Base-by-base conservation (phyloP, 2,113 vertebrate species). In the Larimichthys polyactis region DNA sequence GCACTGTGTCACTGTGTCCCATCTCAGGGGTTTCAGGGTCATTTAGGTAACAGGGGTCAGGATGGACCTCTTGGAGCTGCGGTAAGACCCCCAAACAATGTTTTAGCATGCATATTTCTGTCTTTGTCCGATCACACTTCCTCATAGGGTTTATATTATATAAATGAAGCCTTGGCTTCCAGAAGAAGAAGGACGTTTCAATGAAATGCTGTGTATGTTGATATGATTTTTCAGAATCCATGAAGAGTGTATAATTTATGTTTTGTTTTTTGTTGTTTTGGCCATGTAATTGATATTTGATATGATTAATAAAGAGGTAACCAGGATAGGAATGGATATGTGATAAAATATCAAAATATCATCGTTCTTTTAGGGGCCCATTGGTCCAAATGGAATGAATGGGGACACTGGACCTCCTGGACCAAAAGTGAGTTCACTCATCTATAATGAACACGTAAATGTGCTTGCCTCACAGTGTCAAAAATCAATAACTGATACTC, bases 11-110 rank as follows among this genome's bases (percentile, higher is more conserved):
- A 60, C 24, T 88, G 44, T 79, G 17, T 88, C 5, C 57, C 4
- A 24, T 66, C 68, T 55, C 66, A 96, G 95, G 95, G 95, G 27
- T 79, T 88, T 58, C 82, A 87, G 44, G 94, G 95, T 73, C 71
- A 68, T 73, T 43, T 70, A 17, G 95, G 94, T 32, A 90, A 69
- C 73, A 90, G 64, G 11, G 95, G 95, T 20, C 89, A 86, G n/a
- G 93, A 95, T 65, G 95, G 95, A 59, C 55, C 44, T 73, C 64
- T 59, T 52, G 95, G 95, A 79, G 52, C 46, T 20, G 67, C 44
- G 79, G 95, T 95, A 91, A 89, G 87, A 74, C 19, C 11, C 62
- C 32, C 17, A 29, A 75, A 36, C 49, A 49, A 32, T 29, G n/a
- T 5, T 12, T 69, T 58, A 59, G 14, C 3, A 3, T n/a, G 12